phyloP scores from a whole-genome alignment of 2,113 vertebrate genomes.

The Passer domesticus region DNA sequence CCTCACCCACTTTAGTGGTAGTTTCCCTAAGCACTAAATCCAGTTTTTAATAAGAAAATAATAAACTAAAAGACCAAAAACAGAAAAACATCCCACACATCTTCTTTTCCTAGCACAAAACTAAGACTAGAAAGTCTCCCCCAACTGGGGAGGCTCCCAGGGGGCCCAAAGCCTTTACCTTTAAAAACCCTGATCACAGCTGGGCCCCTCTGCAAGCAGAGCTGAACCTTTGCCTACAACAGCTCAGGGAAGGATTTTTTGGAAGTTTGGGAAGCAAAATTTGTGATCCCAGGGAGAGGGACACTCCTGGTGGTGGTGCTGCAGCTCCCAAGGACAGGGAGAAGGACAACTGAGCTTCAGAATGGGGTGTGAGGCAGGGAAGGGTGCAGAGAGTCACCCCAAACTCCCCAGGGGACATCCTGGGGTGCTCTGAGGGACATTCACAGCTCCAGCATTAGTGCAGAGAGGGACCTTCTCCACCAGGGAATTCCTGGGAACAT shows the following conservation, averaged over 20 bases:
- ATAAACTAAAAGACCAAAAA: too few relatives aligned
- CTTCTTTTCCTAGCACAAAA: too few relatives aligned
- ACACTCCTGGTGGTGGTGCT: neutral
- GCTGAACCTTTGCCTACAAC: neutral
- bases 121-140: too few relatives aligned
- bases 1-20: too few relatives aligned
- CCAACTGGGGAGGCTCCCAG: too few relatives aligned
- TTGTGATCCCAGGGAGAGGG: neutral
- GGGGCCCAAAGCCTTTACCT: neutral
- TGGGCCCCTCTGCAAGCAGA: neutral
- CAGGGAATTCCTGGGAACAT: neutral
- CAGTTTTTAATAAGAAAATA: too few relatives aligned
- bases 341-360: neutral
- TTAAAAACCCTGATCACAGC: neutral
- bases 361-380: rapidly evolving
- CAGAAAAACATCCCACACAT: too few relatives aligned
- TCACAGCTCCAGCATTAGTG: rapidly evolving
- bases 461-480: rapidly evolving
- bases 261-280: neutral
- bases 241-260: neutral
- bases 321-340: neutral
- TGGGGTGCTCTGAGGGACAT: neutral
- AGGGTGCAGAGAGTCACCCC: neutral
- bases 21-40: too few relatives aligned
- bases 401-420: neutral